Conservation (phyloP, 2,113 vertebrate species). For the Hemicordylus capensis region DNA sequence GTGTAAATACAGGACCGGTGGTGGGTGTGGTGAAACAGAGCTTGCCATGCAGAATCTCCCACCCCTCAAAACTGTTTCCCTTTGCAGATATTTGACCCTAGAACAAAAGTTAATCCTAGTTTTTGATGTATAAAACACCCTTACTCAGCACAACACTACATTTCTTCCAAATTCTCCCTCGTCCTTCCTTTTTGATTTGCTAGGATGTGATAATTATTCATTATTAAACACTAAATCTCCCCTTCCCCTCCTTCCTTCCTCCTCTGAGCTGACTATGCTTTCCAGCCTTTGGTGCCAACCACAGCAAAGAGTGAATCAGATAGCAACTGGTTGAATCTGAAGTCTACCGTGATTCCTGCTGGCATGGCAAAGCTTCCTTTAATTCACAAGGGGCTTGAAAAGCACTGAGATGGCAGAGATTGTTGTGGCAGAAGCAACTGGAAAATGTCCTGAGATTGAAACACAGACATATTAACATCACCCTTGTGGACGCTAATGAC, state of each 20-base stretch:
- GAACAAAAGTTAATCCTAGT: no score
- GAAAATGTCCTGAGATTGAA: conserved; percentile 85
- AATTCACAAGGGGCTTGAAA: conserved; percentile 77
- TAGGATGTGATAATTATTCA: conserved; percentile 18
- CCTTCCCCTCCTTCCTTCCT: fast-evolving
- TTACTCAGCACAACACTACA: conserved; percentile 1
- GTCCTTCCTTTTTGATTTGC: conserved; percentile 13
- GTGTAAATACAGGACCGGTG: no score
- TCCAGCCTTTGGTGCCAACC: conserved; percentile 52
- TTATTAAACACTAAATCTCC: neutral
- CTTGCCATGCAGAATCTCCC: no score
- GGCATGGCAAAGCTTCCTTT: conserved; percentile 70
- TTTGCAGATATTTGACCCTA: neutral
- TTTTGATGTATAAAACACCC: neutral
- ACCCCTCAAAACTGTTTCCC: no score
- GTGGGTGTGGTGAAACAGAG: no score
- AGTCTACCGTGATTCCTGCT: conserved; percentile 74
- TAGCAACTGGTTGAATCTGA: conserved; percentile 68
- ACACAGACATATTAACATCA: conserved; percentile 85
- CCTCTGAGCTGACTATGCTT: conserved; percentile 30
- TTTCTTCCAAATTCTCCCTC: neutral
- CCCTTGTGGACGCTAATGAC: conserved; percentile 81
- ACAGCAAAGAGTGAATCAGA: conserved; percentile 56
- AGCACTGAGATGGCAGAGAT: conserved; percentile 84
- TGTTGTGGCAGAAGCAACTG: conserved; percentile 86